phyloP scores from a whole-genome alignment of 2,888 invertebrate species.

The Xestoiulus laeticollis region DNA sequence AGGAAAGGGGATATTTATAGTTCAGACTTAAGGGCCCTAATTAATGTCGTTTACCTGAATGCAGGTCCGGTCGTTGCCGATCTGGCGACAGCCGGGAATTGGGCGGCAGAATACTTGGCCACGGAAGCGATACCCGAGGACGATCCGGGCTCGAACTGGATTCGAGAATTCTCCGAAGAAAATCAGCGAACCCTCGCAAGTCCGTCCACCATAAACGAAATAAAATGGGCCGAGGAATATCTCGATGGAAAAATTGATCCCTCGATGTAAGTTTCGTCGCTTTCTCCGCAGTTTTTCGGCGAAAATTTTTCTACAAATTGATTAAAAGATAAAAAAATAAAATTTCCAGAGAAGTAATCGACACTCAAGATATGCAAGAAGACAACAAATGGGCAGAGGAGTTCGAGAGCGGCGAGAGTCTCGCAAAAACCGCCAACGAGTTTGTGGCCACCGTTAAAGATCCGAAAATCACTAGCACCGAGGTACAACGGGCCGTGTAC shows the following conservation, averaged over 20 bases:
- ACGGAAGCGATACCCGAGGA: constrained; percentile 55
- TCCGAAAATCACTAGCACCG: constrained; percentile 77
- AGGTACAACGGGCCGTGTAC: constrained; percentile 63
- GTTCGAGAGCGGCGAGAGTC: constrained; percentile 68
- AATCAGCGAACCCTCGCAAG: constrained; percentile 14
- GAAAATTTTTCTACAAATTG: too few species aligned
- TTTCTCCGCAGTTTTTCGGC: neutral
- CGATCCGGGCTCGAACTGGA: constrained; percentile 56
- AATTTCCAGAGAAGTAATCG: constrained; percentile 38
- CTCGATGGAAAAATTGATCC: constrained; percentile 62
- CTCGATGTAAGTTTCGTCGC: neutral
- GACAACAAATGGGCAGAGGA: constrained; percentile 60
- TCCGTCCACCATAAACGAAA: constrained; percentile 56
- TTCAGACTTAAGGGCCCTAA: too few species aligned
- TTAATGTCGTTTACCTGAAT: neutral
- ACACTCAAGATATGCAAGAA: constrained; percentile 25
- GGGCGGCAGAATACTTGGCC: constrained; percentile 63
- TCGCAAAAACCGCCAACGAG: constrained; percentile 69
- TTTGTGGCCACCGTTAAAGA: constrained; percentile 67
- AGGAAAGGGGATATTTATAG: too few species aligned
- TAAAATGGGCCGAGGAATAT: constrained; percentile 73
- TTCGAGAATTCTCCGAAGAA: constrained; percentile 58
- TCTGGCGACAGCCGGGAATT: constrained; percentile 61
- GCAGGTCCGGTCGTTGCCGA: constrained; percentile 63
- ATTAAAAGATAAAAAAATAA: neutral